Conservation (phyloP, 92 coral and sea anemone species). For the Actinernus sp. region DNA sequence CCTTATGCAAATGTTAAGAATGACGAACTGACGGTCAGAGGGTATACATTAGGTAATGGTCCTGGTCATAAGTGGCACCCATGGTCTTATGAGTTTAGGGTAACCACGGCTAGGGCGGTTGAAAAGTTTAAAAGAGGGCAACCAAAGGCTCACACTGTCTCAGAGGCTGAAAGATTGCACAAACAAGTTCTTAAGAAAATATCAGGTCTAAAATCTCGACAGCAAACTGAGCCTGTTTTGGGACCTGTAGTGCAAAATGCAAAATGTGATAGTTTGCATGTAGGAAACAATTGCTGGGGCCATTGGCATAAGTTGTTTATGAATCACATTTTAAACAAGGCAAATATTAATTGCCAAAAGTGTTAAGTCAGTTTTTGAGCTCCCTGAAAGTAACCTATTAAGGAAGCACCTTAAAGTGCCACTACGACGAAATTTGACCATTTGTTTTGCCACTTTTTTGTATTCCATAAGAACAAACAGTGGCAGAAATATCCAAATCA, state of each 20-base stretch:
- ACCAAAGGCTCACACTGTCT: slow-evolving; percentile 43
- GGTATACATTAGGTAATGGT: slow-evolving; percentile 46
- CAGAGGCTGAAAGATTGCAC: slow-evolving; percentile 43
- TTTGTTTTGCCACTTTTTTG: too few relatives aligned
- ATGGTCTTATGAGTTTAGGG: slow-evolving; percentile 57
- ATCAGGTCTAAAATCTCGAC: slow-evolving; percentile 57
- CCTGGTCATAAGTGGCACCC: slow-evolving; percentile 56
- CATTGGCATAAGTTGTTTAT: slow-evolving; percentile 71
- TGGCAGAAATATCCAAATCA: too few relatives aligned
- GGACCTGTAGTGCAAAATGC: slow-evolving; percentile 63
- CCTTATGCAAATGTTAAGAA: slow-evolving; percentile 61
- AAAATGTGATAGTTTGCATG: slow-evolving; percentile 64
- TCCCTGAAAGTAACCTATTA: slow-evolving; percentile 63
- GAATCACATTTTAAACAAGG: slow-evolving; percentile 57
- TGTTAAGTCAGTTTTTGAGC: slow-evolving; percentile 70
- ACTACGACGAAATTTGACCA: too few relatives aligned
- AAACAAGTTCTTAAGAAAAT: slow-evolving; percentile 45
- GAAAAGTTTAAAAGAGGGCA: slow-evolving; percentile 30
- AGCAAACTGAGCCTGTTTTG: slow-evolving; percentile 61
- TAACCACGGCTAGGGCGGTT: slow-evolving; percentile 51
- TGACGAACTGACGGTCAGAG: slow-evolving; percentile 40
- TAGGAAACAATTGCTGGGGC: slow-evolving; percentile 76
- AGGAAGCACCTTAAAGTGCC: slow-evolving; percentile 68
- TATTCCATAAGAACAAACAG: too few relatives aligned
- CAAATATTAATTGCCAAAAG: slow-evolving; percentile 45